These are phyloP conservation scores for Chironomus tentans DNA, from an alignment of 2,888 invertebrate species.

Conservation along the genomic window DNA sequence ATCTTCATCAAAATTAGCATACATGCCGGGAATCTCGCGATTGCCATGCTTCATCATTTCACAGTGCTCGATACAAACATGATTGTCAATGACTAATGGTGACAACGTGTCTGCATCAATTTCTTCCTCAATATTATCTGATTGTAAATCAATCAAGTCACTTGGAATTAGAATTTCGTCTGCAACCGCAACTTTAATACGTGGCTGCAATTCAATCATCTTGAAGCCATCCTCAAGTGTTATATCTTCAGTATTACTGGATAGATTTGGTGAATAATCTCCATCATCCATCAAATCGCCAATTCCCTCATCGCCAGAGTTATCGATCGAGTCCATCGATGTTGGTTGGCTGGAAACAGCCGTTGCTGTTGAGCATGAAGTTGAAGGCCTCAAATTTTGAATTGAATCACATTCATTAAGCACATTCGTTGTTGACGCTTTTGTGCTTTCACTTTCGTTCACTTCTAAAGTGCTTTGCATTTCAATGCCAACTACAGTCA, in stretches of 20 bases:
- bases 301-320: constrained; percentile 23
- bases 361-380: not conserved
- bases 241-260: not conserved
- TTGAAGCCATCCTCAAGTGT: not conserved
- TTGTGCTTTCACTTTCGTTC: constrained; percentile 16
- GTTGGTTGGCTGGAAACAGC: not conserved
- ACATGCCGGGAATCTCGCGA: not conserved
- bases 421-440: not conserved
- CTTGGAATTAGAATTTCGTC: constrained; percentile 14
- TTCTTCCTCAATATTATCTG: constrained; percentile 4
- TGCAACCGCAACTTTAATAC: constrained; percentile 17
- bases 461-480: constrained; percentile 25
- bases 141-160: not conserved
- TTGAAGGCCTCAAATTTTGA: constrained; percentile 8
- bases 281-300: constrained; percentile 26
- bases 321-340: constrained; percentile 11
- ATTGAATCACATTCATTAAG: not conserved
- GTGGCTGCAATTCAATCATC: not conserved
- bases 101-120: constrained; percentile 32
- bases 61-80: constrained; percentile 35
- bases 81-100: constrained; percentile 41
- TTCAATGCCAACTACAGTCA: constrained; percentile 26
- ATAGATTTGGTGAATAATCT: too few species aligned
- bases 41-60: constrained; percentile 15
- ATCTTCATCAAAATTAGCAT: constrained; percentile 8